Percentiles rank a stretch among this genome's conserved stretches.
phyloP scores from a whole-genome alignment of 1,140 invertebrate genomes.

The Atopsyche davidsoni region DNA sequence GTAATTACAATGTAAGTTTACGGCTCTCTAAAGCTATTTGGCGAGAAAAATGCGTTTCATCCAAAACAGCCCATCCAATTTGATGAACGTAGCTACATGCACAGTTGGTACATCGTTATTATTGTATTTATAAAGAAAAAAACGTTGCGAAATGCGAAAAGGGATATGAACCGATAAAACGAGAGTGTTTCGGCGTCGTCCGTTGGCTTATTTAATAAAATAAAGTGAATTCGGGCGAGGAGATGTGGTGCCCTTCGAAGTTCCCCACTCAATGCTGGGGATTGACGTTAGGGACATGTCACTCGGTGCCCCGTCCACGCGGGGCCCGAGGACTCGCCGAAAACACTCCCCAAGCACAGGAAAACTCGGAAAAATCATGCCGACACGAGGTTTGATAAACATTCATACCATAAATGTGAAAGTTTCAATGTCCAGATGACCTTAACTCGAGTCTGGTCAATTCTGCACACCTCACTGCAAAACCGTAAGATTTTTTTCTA shows the following conservation, averaged over 20 bases:
- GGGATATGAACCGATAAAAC: slow-evolving; percentile 1
- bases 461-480: slow-evolving; percentile 1
- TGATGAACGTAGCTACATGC: slow-evolving; percentile 15
- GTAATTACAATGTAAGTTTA: slow-evolving; percentile 51
- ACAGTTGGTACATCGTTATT: slow-evolving; percentile 13
- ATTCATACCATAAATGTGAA: slow-evolving; percentile 13
- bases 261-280: slow-evolving; percentile 11
- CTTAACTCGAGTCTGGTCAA: slow-evolving; percentile 8
- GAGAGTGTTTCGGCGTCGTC: slow-evolving; percentile 9
- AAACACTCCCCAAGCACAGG: not conserved
- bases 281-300: slow-evolving; percentile 17
- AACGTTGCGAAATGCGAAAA: slow-evolving; percentile 4
- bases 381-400: slow-evolving; percentile 11
- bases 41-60: slow-evolving; percentile 20
- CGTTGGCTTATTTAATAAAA: not conserved
- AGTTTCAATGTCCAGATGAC: slow-evolving; percentile 14
- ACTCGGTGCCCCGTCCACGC: slow-evolving; percentile 1
- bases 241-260: slow-evolving; percentile 12
- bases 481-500: too few relatives aligned
- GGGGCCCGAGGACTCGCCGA: not conserved
- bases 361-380: not conserved
- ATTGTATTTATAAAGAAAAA: slow-evolving; percentile 12
- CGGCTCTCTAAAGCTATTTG: slow-evolving; percentile 25
- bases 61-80: slow-evolving; percentile 18
- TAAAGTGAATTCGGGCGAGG: slow-evolving; percentile 4